A percentile compares a stretch with the other conserved stretches of the same genome.
phyloP scores from a whole-genome alignment of 2,113 vertebrate genomes.

The Regulus satrapa region DNA sequence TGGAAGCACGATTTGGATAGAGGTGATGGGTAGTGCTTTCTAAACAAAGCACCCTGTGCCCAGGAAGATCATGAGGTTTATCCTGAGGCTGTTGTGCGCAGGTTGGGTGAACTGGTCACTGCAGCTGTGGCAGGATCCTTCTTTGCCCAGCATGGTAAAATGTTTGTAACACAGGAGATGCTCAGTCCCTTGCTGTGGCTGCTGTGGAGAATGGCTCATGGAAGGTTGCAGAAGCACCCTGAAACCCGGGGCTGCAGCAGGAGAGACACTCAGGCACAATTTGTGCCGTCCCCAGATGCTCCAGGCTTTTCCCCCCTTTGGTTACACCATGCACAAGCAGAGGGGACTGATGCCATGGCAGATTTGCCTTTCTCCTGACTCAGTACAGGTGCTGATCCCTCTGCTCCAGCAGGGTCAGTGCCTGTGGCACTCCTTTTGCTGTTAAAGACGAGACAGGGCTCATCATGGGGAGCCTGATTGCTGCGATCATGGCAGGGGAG shows the following conservation, averaged over 20 bases:
- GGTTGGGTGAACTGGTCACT: rapidly evolving
- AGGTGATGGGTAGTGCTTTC: neutral
- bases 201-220: neutral
- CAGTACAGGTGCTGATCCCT: neutral
- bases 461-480: neutral
- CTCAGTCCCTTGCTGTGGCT: neutral
- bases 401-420: neutral
- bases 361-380: neutral
- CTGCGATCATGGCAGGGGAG: rapidly evolving
- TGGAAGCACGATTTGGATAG: neutral
- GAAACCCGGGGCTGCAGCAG: neutral
- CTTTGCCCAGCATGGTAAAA: neutral
- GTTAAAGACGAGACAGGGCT: neutral
- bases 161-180: neutral
- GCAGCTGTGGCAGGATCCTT: neutral
- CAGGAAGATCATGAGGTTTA: neutral
- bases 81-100: neutral
- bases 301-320: neutral
- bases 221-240: neutral
- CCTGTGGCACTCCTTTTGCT: neutral
- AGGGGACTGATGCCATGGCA: neutral
- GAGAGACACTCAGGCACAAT: neutral
- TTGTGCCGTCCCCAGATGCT: neutral
- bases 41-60: neutral
- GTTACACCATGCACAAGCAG: neutral